A percentile compares a stretch with the other conserved stretches of the same genome.
phyloP scores from a whole-genome alignment of 2,888 invertebrate species.

The Malachius bipustulatus region DNA sequence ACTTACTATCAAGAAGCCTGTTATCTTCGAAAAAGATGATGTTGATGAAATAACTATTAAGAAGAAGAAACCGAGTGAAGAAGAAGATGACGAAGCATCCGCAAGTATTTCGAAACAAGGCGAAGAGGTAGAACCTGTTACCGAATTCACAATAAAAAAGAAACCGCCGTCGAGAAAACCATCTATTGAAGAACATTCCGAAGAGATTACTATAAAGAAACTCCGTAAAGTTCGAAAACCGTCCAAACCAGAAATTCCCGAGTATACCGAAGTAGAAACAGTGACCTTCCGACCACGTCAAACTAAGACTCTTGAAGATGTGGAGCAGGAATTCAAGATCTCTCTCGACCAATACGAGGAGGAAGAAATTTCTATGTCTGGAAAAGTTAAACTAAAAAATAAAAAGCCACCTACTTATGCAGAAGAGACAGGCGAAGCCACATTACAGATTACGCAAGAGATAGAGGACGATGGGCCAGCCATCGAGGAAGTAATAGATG shows the following conservation, averaged over 20 bases:
- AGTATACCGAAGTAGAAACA: conserved; percentile 62
- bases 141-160: conserved; percentile 43
- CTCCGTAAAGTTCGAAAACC: conserved; percentile 54
- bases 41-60: conserved; percentile 13
- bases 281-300: conserved; percentile 68
- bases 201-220: conserved; percentile 63
- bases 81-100: conserved; percentile 31
- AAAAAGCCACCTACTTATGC: conserved; percentile 59
- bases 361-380: conserved; percentile 78
- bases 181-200: conserved; percentile 45
- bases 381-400: conserved; percentile 68
- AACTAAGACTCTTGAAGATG: conserved; percentile 72
- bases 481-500: conserved; percentile 53
- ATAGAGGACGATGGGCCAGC: conserved; percentile 49
- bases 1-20: conserved; percentile 24
- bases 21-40: conserved; percentile 13
- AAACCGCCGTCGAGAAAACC: conserved; percentile 41
- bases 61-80: conserved; percentile 13
- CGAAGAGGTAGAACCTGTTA: conserved; percentile 27
- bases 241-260: conserved; percentile 52
- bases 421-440: conserved; percentile 68
- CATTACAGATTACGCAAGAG: conserved; percentile 56
- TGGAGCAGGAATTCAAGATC: conserved; percentile 83
- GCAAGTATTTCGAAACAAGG: conserved; percentile 18
- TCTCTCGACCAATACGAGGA: conserved; percentile 75